Evolutionary conservation across 2,888 invertebrate genomes (phyloP), one percentile per base, ranked within the genome.

Genomic region (Pasiphila rectangulata): DNA sequence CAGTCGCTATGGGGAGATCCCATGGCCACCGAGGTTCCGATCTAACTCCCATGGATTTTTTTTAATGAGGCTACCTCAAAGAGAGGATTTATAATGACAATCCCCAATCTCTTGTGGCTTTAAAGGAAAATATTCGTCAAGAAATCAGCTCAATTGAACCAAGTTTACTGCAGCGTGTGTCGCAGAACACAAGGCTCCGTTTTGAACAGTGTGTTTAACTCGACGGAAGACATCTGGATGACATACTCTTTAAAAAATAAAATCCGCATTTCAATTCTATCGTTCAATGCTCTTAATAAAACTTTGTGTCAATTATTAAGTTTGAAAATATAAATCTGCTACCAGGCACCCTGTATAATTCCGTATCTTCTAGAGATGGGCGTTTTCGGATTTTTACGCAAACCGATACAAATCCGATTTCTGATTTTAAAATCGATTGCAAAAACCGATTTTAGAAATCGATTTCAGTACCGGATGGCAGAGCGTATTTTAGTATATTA

Each of bases 191-290:
- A 6, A 29, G 13, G 15, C 15, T 29, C 15, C 29, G 29, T n/a
- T 29, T 29, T n/a, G n/a, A 29, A 29, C 49, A 58, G 36, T 58
- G 57, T 38, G 50, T 61, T 10, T 53, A 54, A 53, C 56, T 51
- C 27, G 43, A 60, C 10, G 54, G 13, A 46, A 54, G 24, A 56
- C 56, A 61, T 56, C 39, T 57, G 41, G 51, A 54, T 54, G 51
- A 59, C 17, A 43, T 53, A 19, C 19, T 59, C 15, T 59, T 54
- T 38, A 37, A 54, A 54, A 53, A 55, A 47, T 56, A n/a, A 61
- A 58, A 55, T 50, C 46, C 50, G 54, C 52, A 54, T 41, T 41
- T 30, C 19, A 20, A 36, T 10, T 17, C 37, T 51, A 9, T 45
- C 21, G 6, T 34, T 41, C 23, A 10, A 34, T 38, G 23, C 5